Evolutionary conservation across 1,140 invertebrate species (phyloP).

Genomic region (Stenopsyche tienmushanensis): DNA sequence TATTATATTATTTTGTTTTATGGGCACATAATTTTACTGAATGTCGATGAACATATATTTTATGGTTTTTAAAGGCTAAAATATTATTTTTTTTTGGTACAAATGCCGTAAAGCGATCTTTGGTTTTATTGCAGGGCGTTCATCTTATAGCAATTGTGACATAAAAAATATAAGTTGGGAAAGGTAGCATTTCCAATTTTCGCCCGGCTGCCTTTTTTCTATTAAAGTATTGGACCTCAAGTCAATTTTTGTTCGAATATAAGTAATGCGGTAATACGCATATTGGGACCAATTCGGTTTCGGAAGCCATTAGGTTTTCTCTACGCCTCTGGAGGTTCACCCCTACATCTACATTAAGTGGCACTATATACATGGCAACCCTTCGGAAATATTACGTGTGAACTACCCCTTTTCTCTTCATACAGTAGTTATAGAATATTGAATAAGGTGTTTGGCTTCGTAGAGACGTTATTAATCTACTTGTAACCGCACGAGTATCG

Average conservation of each 20-base stretch:
- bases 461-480: background rate
- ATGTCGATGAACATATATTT: no score
- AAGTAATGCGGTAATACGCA: background rate
- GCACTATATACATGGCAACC: slow-evolving; percentile 21
- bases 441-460: background rate
- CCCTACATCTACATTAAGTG: slow-evolving; percentile 6
- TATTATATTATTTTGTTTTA: no score
- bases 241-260: background rate
- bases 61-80: no score
- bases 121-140: no score
- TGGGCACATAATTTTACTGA: no score
- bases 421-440: slow-evolving; percentile 3
- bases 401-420: slow-evolving; percentile 12
- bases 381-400: slow-evolving; percentile 24
- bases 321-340: no score
- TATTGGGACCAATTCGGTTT: background rate
- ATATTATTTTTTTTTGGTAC: no score
- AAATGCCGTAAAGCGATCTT: no score
- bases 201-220: background rate
- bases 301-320: background rate
- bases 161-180: background rate
- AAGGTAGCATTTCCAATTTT: background rate
- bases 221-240: background rate
- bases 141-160: no score
- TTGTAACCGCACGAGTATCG: background rate